phyloP scores from a whole-genome alignment of 2,888 invertebrate species.

The Dryomyza anilis region DNA sequence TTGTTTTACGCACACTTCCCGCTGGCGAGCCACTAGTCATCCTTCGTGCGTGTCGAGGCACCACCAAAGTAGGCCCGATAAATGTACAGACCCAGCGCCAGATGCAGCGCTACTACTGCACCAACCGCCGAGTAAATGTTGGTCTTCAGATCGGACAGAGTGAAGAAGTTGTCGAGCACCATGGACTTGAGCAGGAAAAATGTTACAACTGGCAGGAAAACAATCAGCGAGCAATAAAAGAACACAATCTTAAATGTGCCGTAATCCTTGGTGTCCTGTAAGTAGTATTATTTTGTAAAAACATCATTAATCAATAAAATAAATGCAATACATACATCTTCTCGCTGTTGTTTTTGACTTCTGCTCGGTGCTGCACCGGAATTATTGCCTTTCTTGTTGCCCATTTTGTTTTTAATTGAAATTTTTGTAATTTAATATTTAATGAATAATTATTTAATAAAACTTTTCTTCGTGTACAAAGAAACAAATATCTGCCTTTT shows the following conservation, averaged over 20 bases:
- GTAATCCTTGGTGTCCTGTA: conserved; percentile 66
- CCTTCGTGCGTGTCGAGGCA: conserved; percentile 21
- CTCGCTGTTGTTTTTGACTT: conserved; percentile 26
- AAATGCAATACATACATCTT: conserved; percentile 30
- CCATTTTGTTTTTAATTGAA: background rate
- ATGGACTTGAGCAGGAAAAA: conserved; percentile 75
- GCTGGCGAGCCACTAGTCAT: conserved; percentile 29
- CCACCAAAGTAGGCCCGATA: conserved; percentile 73
- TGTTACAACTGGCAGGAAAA: conserved; percentile 74
- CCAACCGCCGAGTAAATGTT: conserved; percentile 81
- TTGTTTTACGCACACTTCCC: background rate
- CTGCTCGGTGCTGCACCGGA: conserved; percentile 9
- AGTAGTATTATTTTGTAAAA: conserved; percentile 23
- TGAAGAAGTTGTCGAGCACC: conserved; percentile 72
- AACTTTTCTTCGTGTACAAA: background rate
- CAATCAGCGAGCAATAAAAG: conserved; percentile 76
- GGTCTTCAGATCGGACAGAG: conserved; percentile 66
- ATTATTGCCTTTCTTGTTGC: conserved; percentile 13
- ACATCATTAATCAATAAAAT: background rate
- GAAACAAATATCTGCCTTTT: background rate
- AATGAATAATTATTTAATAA: background rate
- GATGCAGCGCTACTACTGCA: conserved; percentile 75
- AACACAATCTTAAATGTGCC: conserved; percentile 77
- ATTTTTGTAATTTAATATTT: background rate
- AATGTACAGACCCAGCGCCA: conserved; percentile 79